A percentile compares a stretch with the other conserved stretches of the same genome.
phyloP scores from a whole-genome alignment of 2,797 vertebrate genomes.

The Sorex maritimensis region DNA sequence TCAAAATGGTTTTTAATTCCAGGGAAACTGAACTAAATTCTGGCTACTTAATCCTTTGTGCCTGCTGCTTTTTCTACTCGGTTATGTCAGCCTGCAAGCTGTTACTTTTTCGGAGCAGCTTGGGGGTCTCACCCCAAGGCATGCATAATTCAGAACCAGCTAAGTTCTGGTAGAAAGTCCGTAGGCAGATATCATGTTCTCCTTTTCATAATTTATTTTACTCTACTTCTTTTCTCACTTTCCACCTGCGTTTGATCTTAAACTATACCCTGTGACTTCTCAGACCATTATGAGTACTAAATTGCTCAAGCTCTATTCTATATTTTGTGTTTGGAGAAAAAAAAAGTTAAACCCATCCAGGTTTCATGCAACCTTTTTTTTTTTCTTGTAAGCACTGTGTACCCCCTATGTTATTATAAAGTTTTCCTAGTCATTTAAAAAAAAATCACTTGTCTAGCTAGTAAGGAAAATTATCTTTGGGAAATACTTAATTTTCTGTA shows the following conservation, averaged over 20 bases:
- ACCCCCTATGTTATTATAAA: too few species aligned
- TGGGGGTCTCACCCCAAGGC: not conserved
- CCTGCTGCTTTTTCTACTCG: not conserved
- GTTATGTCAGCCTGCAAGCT: not conserved
- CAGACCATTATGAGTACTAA: not conserved
- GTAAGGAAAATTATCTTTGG: not conserved
- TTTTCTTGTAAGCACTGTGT: too few species aligned
- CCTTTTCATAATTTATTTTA: not conserved
- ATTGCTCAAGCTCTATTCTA: not conserved
- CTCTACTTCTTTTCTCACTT: not conserved
- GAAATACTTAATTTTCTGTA: not conserved
- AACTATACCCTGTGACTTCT: not conserved
- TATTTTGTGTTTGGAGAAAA: not conserved
- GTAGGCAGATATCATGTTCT: not conserved
- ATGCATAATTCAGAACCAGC: not conserved
- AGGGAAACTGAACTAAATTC: not conserved
- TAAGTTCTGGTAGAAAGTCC: not conserved
- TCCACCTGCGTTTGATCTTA: not conserved
- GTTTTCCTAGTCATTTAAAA: not conserved
- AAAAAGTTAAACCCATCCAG: too few species aligned
- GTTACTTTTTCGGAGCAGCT: not conserved
- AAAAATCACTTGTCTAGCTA: conserved; percentile 4
- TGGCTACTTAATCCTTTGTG: not conserved
- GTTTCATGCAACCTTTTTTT: too few species aligned
- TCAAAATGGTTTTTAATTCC: not conserved